phyloP scores from a whole-genome alignment of 2,888 invertebrate genomes.

The Morpho helenor region DNA sequence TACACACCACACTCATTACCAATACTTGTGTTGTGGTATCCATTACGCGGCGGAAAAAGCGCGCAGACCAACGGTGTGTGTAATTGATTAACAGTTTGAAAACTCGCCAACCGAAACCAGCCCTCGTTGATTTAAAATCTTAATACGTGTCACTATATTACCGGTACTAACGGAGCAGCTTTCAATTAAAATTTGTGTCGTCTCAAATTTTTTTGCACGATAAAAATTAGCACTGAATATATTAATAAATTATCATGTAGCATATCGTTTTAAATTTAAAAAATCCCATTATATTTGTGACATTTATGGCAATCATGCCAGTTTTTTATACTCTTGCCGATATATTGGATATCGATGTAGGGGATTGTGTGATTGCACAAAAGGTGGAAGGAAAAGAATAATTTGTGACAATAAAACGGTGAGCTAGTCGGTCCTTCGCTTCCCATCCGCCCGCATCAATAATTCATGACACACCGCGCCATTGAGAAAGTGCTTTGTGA shows the following conservation, averaged over 20 bases:
- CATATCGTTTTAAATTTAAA: constrained; percentile 3
- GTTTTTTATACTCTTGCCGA: neutral
- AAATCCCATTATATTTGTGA: constrained; percentile 5
- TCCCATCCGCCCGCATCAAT: constrained; percentile 55
- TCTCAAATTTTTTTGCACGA: constrained; percentile 38
- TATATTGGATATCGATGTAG: neutral
- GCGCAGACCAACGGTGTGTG: constrained; percentile 62
- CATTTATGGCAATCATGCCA: neutral
- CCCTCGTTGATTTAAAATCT: constrained; percentile 45
- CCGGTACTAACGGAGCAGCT: neutral
- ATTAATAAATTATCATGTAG: constrained; percentile 14
- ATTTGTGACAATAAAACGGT: constrained; percentile 63
- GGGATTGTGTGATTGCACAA: neutral
- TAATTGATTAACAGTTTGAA: constrained; percentile 74
- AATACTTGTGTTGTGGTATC: constrained; percentile 61
- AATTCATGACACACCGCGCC: constrained; percentile 72
- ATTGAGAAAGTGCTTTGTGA: constrained; percentile 77
- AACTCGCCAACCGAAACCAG: constrained; percentile 46
- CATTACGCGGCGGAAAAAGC: constrained; percentile 70
- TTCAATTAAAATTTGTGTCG: constrained; percentile 33
- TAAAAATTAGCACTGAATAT: constrained; percentile 44
- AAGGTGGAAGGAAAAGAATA: constrained; percentile 43
- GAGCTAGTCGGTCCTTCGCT: constrained; percentile 41
- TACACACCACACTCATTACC: constrained; percentile 39
- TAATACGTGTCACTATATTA: constrained; percentile 32